Evolutionary conservation across 2,888 invertebrate species (phyloP).

Genomic region (Dorcus hopei): DNA sequence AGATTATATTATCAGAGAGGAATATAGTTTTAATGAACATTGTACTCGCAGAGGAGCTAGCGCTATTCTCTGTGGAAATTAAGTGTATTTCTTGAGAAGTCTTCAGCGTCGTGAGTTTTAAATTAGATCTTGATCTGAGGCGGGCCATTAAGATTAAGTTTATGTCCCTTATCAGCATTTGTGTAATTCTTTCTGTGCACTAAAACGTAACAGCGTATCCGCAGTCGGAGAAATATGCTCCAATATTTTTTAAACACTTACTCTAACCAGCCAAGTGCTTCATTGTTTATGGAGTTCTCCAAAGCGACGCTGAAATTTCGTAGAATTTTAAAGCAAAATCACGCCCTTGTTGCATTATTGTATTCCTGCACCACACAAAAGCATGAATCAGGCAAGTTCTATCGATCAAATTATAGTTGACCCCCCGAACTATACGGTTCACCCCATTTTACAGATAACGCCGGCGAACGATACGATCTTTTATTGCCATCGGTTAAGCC

Average conservation of each 20-base stretch:
- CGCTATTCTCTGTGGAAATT: not conserved
- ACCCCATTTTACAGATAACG: conserved; percentile 1
- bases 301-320: too few species aligned
- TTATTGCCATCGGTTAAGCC: conserved; percentile 1
- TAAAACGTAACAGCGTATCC: not conserved
- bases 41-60: too few species aligned
- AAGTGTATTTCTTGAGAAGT: not conserved
- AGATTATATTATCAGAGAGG: too few species aligned
- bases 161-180: conserved; percentile 17
- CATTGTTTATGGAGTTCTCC: too few species aligned
- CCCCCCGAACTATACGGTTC: not conserved
- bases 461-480: not conserved
- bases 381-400: not conserved
- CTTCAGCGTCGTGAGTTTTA: conserved; percentile 9
- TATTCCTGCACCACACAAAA: not conserved
- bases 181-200: conserved; percentile 10
- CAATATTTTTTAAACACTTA: too few species aligned
- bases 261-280: too few species aligned
- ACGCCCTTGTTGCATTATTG: too few species aligned
- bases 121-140: conserved; percentile 17
- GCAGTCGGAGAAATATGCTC: too few species aligned
- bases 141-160: conserved; percentile 14
- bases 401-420: conserved; percentile 1
- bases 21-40: too few species aligned
- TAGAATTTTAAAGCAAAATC: too few species aligned